Conservation (phyloP, 2,888 invertebrate genomes). For the Rugalucina vietnamica region DNA sequence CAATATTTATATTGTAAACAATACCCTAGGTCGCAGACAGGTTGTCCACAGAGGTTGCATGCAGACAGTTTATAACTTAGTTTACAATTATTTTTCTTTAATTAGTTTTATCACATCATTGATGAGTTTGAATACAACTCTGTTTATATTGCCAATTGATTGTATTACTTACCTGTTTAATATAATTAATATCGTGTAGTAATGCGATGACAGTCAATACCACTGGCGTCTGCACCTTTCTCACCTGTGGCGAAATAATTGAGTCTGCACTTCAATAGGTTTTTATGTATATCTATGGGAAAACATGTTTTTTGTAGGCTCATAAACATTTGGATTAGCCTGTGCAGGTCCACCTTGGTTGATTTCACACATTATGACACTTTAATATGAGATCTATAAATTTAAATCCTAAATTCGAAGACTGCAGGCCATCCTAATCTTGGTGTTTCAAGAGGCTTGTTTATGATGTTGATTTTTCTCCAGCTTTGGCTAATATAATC, state of each 20-base stretch:
- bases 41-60: not conserved
- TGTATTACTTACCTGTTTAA: not conserved
- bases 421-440: no score
- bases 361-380: no score
- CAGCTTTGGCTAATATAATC: no score
- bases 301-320: no score
- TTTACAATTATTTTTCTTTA: not conserved
- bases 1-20: not conserved
- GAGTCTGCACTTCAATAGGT: not conserved
- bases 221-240: slow-evolving; percentile 7
- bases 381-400: no score
- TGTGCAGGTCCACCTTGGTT: no score
- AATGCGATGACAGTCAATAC: not conserved
- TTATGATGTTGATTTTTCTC: no score
- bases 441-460: no score
- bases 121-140: not conserved
- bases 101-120: not conserved
- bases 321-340: no score
- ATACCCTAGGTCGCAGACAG: not conserved
- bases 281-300: no score
- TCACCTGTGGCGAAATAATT: not conserved
- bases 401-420: no score
- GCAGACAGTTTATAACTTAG: not conserved
- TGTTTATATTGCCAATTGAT: not conserved
- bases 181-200: no score